These are phyloP conservation scores for Myodes glareolus DNA, from an alignment of 2,113 vertebrate genomes.

Conservation along the genomic window DNA sequence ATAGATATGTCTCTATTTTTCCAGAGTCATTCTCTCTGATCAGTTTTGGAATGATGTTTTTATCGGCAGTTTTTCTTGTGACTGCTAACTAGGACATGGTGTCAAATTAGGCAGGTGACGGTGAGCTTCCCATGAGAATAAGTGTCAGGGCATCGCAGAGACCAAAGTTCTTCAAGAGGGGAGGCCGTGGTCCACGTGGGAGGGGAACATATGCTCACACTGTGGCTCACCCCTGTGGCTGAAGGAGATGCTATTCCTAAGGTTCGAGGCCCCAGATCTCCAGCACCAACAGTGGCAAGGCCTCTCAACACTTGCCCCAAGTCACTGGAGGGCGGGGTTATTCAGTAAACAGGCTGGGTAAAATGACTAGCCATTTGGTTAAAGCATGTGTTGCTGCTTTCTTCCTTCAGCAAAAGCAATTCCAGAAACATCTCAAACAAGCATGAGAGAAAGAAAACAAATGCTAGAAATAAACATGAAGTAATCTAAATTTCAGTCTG, in stretches of 20 bases:
- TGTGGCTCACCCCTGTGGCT: rapidly evolving
- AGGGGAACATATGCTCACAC: neutral
- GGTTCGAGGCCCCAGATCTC: neutral
- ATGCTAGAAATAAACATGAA: slow-evolving; percentile 41
- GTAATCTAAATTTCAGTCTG: slow-evolving; percentile 29
- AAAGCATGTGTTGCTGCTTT: neutral
- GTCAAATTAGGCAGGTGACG: rapidly evolving
- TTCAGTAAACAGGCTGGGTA: neutral
- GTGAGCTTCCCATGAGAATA: neutral
- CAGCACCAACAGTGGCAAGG: neutral
- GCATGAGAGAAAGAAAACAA: slow-evolving; percentile 37
- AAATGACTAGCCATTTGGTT: neutral
- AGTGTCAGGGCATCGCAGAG: rapidly evolving
- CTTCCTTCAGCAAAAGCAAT: slow-evolving; percentile 27
- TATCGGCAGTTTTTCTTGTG: neutral
- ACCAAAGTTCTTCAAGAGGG: too few relatives aligned
- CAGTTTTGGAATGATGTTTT: neutral
- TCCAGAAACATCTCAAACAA: slow-evolving; percentile 38
- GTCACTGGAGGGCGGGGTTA: neutral
- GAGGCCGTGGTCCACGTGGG: neutral
- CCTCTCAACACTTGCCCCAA: neutral
- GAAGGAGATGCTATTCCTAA: neutral
- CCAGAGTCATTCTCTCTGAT: neutral
- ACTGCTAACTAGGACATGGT: neutral
- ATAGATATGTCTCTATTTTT: neutral